phyloP scores from a whole-genome alignment of 1,140 invertebrate genomes.

The Trigoniulus corallinus region DNA sequence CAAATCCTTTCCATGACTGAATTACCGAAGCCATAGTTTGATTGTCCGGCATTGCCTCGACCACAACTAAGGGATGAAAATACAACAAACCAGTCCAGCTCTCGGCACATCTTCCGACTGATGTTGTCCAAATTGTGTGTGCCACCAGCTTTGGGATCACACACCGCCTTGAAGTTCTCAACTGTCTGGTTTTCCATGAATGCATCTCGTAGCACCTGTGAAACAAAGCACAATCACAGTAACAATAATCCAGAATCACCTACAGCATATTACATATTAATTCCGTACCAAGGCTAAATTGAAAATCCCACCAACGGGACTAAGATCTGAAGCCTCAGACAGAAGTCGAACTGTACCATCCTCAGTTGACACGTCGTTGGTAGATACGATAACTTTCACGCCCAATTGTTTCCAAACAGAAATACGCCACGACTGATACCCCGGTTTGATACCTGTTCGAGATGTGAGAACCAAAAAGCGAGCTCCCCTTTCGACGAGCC shows the following conservation, averaged over 20 bases:
- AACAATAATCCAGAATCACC: background rate
- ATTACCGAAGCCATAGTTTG: constrained; percentile 91
- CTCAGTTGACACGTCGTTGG: constrained; percentile 40
- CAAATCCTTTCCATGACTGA: constrained; percentile 89
- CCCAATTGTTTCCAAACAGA: constrained; percentile 52
- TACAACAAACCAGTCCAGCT: constrained; percentile 75
- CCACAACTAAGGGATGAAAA: constrained; percentile 92
- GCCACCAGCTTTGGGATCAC: constrained; percentile 39
- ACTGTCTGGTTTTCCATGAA: constrained; percentile 73
- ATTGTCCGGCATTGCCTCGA: constrained; percentile 83
- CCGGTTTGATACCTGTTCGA: constrained; percentile 64
- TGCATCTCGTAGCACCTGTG: constrained; percentile 53
- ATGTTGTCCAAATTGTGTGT: constrained; percentile 57
- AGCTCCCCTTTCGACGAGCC: constrained; percentile 72
- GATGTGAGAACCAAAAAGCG: constrained; percentile 69
- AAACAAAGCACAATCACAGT: background rate
- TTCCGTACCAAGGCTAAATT: constrained; percentile 66
- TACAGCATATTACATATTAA: too few relatives aligned
- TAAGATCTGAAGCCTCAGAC: constrained; percentile 43
- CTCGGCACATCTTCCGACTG: constrained; percentile 51
- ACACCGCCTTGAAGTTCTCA: constrained; percentile 31
- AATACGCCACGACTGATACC: constrained; percentile 65
- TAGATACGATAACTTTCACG: constrained; percentile 51
- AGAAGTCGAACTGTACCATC: constrained; percentile 53
- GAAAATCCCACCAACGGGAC: constrained; percentile 82